Base-by-base conservation (phyloP, 2,113 vertebrate species). In the Ceuthmochares aereus region DNA sequence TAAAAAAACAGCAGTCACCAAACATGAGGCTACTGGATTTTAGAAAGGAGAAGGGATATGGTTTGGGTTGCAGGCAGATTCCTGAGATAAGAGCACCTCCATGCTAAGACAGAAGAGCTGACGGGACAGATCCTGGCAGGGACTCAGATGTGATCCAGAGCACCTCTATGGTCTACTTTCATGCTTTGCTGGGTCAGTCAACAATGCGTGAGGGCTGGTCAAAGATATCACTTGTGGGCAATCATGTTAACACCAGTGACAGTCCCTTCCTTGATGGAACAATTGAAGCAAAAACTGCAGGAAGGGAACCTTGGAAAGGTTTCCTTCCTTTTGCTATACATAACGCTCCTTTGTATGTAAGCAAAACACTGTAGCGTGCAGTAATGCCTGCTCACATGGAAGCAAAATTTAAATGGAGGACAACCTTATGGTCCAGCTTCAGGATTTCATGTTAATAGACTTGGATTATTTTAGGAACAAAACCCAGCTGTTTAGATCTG, bases 241-340 rank as follows among this genome's bases (percentile, higher is more conserved):
- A 6, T 81, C 32, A 4, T 15, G 15, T 82, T 81, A 70, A 32
- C 42, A 70, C 56, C 52, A 75, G 68, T 75, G 88, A 68, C 58
- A 86, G 58, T 68, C 37, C 12, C 54, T 92, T 90, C 79, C 72
- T 88, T 56, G 62, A 52, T 82, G 70, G 51, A 94, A 96, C 66
- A 91, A 40, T 60, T 84, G 85, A 68, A 87, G 56, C 54, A 89
- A 79, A 91, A 74, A 12, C 58, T 73, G 36, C 45, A 66, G 87
- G 82, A 91, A 76, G 30, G 68, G 60, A 93, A 84, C 47, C 66
- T 93, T 72, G 74, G 77, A 84, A 95, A 91, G 47, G 59, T 89
- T 87, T 91, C 73, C 85, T 90, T 83, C 68, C n/a, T 37, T 62
- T 14, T 84, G 25, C 76, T 81, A 10, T 90, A 40, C n/a, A 49